Evolutionary conservation across 2,888 invertebrate species (phyloP), one percentile per base, ranked within the genome.

Genomic region (Tuta absoluta): DNA sequence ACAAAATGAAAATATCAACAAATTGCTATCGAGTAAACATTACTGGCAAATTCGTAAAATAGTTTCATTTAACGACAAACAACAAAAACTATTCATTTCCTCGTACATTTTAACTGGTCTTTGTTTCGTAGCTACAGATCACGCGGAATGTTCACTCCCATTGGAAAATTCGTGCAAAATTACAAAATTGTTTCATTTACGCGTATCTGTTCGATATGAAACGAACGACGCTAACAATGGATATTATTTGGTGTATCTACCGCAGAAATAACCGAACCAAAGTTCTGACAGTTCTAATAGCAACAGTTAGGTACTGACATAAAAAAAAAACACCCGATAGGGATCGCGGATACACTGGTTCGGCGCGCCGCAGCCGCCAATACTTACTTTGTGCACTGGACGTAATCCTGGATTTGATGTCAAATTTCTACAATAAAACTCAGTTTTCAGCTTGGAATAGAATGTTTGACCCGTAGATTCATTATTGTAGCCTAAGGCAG

Each of bases 101-200:
- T 24, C 51, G 21, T 53, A 53, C 10, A 53, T 53, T 53, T 53
- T 24, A 53, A 53, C 49, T 21, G 23, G 12, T 12, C 51, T 53
- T 53, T 53, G 51, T 53, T 53, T 8, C 51, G 51, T 23, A 19
- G 17, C 49, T 10, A 51, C 51, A 53, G 51, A 53, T 53, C 51
- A 53, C 51, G 23, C 23, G 2, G 51, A 0, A 5, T 12, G 51
- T 53, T 53, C 51, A 24, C 24, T 53, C 10, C 10, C 51, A 53
- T 53, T 24, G 24, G 51, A 23, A 53, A 23, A 53, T 53, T 53
- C 51, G 21, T 23, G 51, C 21, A 53, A 53, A 24, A 14, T 4
- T 45, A 53, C 48, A 53, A 53, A 51, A 21, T 51, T 21, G 51
- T 51, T 23, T 21, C 51, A 23, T 51, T 51, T 51, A 51, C 5